These are phyloP conservation scores for Phodopus roborovskii DNA, from an alignment of 2,113 vertebrate species.

Conservation along the genomic window DNA sequence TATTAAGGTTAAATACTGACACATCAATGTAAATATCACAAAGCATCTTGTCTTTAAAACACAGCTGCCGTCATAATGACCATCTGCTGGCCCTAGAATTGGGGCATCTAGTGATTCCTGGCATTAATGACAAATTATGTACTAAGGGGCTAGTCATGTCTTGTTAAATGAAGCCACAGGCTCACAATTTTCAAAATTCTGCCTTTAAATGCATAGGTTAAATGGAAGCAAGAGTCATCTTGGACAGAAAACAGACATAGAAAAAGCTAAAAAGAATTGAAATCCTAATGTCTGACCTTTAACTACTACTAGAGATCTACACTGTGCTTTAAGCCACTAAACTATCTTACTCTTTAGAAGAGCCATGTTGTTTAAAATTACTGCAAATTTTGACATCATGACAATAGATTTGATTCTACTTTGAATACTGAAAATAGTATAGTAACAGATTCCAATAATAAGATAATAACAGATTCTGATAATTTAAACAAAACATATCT, in stretches of 20 bases:
- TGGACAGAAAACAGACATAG: constrained; percentile 91
- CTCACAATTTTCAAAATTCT: constrained; percentile 84
- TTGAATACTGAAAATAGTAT: constrained; percentile 82
- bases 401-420: constrained; percentile 82
- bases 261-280: constrained; percentile 89
- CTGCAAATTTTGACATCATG: constrained; percentile 87
- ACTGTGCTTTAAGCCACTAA: constrained; percentile 89
- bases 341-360: constrained; percentile 87
- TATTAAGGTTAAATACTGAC: constrained; percentile 82
- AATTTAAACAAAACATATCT: constrained; percentile 83
- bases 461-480: constrained; percentile 75
- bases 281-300: constrained; percentile 88
- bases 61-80: constrained; percentile 89
- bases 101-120: constrained; percentile 89
- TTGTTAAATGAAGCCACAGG: constrained; percentile 91
- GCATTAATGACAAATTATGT: constrained; percentile 94
- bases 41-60: constrained; percentile 83
- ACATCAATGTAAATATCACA: constrained; percentile 84
- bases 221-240: constrained; percentile 87
- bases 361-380: constrained; percentile 86
- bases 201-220: constrained; percentile 89
- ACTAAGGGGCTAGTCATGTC: constrained; percentile 90
- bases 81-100: constrained; percentile 90
- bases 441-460: constrained; percentile 76
- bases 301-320: constrained; percentile 85